Evolutionary conservation across 2,113 vertebrate genomes (phyloP).

Genomic region (Neolamprologus variostigma): DNA sequence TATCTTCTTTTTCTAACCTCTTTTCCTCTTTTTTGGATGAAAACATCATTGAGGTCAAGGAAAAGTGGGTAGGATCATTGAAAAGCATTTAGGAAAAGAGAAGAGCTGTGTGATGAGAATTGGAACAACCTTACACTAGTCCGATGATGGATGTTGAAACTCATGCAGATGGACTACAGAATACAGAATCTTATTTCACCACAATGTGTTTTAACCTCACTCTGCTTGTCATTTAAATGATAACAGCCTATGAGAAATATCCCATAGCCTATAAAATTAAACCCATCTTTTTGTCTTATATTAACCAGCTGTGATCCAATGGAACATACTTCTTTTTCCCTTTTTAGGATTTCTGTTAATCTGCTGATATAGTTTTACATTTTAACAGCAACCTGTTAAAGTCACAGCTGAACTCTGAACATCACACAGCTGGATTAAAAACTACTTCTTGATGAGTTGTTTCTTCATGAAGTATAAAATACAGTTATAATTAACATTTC

Average conservation of each 20-base stretch:
- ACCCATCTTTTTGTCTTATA: background rate
- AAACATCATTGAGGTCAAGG: background rate
- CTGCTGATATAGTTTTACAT: background rate
- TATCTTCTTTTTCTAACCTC: background rate
- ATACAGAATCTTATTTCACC: background rate
- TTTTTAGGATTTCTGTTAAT: background rate
- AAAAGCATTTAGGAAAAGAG: background rate
- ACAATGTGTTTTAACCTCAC: background rate
- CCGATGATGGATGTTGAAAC: background rate
- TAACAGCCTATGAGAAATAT: background rate
- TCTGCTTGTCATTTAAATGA: background rate
- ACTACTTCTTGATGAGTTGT: background rate
- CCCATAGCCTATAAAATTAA: background rate
- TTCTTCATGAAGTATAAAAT: background rate
- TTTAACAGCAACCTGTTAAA: background rate
- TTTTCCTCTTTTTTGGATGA: background rate
- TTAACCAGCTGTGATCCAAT: background rate
- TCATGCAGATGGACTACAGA: background rate
- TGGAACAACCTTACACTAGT: background rate
- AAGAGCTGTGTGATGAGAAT: background rate
- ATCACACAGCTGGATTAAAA: background rate
- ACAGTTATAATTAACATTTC: background rate
- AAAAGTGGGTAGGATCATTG: background rate
- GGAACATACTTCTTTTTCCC: background rate
- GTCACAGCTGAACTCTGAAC: background rate